Conservation (phyloP, 2,797 vertebrate genomes). For the Hippoglossus hippoglossus region DNA sequence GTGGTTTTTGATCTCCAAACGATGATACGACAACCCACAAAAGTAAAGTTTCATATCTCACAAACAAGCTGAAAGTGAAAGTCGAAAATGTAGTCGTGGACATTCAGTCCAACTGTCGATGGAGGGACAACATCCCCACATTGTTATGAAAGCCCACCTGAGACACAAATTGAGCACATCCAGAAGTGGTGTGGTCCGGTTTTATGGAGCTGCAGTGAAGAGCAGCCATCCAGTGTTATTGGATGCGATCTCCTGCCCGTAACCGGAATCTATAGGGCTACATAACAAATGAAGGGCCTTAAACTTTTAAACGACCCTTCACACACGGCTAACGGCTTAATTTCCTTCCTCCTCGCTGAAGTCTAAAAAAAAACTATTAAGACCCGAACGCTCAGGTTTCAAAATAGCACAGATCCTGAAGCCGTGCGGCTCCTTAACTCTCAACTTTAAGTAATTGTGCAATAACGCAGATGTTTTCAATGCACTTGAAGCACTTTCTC, state of each 20-base stretch:
- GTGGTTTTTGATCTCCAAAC: too few relatives aligned
- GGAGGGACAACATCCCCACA: background rate
- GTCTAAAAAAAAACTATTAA: background rate
- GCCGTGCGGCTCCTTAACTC: constrained; percentile 4
- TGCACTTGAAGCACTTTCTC: background rate
- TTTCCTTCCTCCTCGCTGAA: constrained; percentile 3
- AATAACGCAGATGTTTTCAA: constrained; percentile 11
- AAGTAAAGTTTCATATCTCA: too few relatives aligned
- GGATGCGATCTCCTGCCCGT: background rate
- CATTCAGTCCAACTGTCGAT: too few relatives aligned
- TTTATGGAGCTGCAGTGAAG: background rate
- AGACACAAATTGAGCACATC: background rate
- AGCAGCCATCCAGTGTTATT: background rate
- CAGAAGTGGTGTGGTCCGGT: background rate
- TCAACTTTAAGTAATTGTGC: constrained; percentile 1
- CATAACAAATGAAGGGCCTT: background rate
- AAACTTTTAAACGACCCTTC: background rate
- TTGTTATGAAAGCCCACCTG: background rate
- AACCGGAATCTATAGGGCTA: background rate
- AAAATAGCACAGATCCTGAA: constrained; percentile 9
- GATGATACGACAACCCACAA: too few relatives aligned
- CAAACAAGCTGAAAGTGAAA: too few relatives aligned
- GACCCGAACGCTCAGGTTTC: background rate
- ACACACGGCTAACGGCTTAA: constrained; percentile 8
- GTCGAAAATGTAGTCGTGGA: too few relatives aligned